phyloP scores from a whole-genome alignment of 2,797 vertebrate genomes.

The Lepilemur ruficaudatus region DNA sequence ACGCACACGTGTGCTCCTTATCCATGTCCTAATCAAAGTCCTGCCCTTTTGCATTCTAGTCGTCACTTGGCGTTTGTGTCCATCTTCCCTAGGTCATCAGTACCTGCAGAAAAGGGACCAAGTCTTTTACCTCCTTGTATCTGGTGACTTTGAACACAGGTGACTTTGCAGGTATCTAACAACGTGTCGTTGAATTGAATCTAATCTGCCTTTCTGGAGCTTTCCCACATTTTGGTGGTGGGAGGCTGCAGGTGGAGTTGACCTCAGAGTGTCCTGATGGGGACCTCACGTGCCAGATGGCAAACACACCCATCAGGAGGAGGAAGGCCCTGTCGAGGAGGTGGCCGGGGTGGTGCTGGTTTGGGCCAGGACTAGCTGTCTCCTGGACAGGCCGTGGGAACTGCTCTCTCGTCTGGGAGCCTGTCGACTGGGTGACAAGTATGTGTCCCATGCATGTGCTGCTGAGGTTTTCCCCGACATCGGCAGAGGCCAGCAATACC shows the following conservation, averaged over 20 bases:
- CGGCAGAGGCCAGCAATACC: background rate
- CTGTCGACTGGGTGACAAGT: background rate
- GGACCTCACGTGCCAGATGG: background rate
- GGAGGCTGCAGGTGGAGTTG: background rate
- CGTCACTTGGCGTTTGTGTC: fast-evolving
- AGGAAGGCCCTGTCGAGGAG: background rate
- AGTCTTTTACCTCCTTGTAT: background rate
- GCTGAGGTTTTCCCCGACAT: background rate
- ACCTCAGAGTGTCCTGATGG: background rate
- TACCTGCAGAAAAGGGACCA: background rate
- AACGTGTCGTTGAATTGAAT: background rate
- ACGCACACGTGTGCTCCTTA: background rate
- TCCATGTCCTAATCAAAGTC: fast-evolving
- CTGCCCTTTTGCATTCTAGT: fast-evolving
- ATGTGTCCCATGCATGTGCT: background rate
- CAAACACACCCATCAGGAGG: background rate
- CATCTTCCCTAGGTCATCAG: background rate
- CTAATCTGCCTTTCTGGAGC: background rate
- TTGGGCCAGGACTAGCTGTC: background rate
- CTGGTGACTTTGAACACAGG: background rate
- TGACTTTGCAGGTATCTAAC: fast-evolving
- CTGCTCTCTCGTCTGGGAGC: background rate
- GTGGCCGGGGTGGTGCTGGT: background rate
- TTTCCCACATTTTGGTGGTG: background rate
- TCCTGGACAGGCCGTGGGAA: background rate